Evolutionary conservation across 2,888 invertebrate species (phyloP), one percentile per base, ranked within the genome.

Genomic region (Acanthosepion pharaonis): DNA sequence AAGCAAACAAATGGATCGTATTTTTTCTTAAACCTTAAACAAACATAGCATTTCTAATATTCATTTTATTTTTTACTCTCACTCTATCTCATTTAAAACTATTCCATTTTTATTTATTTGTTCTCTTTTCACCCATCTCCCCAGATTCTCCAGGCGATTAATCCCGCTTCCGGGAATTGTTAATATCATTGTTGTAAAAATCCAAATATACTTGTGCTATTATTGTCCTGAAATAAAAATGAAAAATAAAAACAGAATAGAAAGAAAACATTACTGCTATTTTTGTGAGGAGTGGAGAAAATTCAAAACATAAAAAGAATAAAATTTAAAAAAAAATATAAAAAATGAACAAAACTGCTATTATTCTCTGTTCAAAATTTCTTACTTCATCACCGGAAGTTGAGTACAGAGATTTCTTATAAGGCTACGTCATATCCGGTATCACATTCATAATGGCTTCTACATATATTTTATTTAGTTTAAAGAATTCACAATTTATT

Each of bases 401-500:
- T 33, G 78, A n/a, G 78, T 78, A n/a, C n/a, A n/a, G 78, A 78
- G 15, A 78, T 78, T 78, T 78, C 78, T 78, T 78, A 78, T 78
- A 78, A 78, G 78, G 78, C 78, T 78, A 78, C 78, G 78, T 78
- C 78, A 78, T 78, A n/a, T 78, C 78, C 78, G 78, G 78, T n/a
- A 78, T 78, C 78, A 78, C 33, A 78, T 78, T 78, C 78, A 78
- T 78, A 78, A 78, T n/a, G 78, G 9, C 78, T 78, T 78, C 78
- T n/a, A 78, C n/a, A n/a, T n/a, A 78, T 15, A n/a, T 78, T 78
- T 78, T 78, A 78, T 78, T n/a, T 78, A 78, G n/a, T 78, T 78
- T n/a, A n/a, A n/a, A n/a, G 33, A n/a, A 78, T 78, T 5, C 33
- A 15, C 33, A 11, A 15, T 78, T n/a, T 11, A n/a, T 78, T 78